Evolutionary conservation across 1,140 invertebrate genomes (phyloP).

Genomic region (Himalopsyche phryganea): DNA sequence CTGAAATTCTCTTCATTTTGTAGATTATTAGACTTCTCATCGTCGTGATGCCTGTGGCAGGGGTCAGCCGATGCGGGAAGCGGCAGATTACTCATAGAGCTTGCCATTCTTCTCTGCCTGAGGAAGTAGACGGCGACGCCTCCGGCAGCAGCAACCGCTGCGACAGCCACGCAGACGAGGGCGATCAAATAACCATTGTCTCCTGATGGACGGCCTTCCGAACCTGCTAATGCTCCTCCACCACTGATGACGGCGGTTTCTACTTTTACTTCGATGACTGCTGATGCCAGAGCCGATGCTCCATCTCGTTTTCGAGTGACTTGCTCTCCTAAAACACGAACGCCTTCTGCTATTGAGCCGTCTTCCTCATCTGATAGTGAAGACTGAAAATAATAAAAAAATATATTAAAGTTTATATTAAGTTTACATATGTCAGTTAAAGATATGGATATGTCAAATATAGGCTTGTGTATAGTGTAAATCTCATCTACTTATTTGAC

Average conservation of each 20-base stretch:
- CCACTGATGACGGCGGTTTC: slow-evolving; percentile 64
- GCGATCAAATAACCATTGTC: slow-evolving; percentile 41
- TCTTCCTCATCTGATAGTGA: slow-evolving; percentile 47
- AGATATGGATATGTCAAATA: too few relatives aligned
- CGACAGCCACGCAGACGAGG: slow-evolving; percentile 39
- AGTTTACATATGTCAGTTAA: too few relatives aligned
- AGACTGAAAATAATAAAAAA: slow-evolving; percentile 44
- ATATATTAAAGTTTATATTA: slow-evolving; percentile 5
- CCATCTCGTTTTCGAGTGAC: slow-evolving; percentile 62
- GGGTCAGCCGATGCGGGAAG: slow-evolving; percentile 54
- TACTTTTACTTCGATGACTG: slow-evolving; percentile 76
- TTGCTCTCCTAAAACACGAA: slow-evolving; percentile 64
- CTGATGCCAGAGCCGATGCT: slow-evolving; percentile 63
- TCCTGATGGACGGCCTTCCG: slow-evolving; percentile 38
- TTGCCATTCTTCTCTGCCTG: slow-evolving; percentile 51
- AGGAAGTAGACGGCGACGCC: slow-evolving; percentile 50
- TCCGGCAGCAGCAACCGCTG: slow-evolving; percentile 47
- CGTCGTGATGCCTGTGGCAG: slow-evolving; percentile 66
- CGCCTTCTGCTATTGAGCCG: slow-evolving; percentile 58
- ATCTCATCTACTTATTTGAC: too few relatives aligned
- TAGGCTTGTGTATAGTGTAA: too few relatives aligned
- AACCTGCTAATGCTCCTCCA: slow-evolving; percentile 37
- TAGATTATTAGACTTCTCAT: slow-evolving; percentile 84
- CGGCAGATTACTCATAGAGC: slow-evolving; percentile 53
- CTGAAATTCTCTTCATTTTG: slow-evolving; percentile 87